These are phyloP conservation scores for Porites lutea DNA, from an alignment of 64 coral and sea anemone genomes.

Conservation along the genomic window DNA sequence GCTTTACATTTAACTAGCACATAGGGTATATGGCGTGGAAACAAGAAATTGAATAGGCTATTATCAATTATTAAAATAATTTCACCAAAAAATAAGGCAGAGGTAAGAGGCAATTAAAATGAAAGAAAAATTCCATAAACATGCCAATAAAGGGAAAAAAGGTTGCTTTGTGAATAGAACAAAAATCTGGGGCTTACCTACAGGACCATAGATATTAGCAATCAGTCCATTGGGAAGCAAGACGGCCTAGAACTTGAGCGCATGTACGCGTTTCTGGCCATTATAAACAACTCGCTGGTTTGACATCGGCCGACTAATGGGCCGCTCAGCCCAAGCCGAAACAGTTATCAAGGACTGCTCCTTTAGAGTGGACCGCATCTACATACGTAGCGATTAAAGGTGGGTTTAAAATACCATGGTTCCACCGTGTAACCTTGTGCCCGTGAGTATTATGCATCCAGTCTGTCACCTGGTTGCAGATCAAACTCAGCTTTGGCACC, in stretches of 20 bases:
- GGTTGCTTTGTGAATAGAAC: too few species aligned
- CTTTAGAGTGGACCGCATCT: background rate
- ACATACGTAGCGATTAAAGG: background rate
- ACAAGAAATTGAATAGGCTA: slow-evolving; percentile 10
- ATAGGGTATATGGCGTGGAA: too few species aligned
- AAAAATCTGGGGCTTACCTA: too few species aligned
- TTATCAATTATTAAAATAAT: slow-evolving; percentile 30
- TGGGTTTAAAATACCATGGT: background rate
- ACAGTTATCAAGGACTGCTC: slow-evolving; percentile 6
- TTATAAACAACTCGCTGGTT: slow-evolving; percentile 6
- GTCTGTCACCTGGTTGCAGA: background rate
- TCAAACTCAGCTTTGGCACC: slow-evolving; percentile 2
- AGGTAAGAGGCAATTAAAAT: background rate
- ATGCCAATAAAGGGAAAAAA: too few species aligned
- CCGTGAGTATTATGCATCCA: background rate
- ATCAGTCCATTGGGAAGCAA: too few species aligned
- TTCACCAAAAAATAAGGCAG: slow-evolving; percentile 24
- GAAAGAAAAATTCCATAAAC: too few species aligned
- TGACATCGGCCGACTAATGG: background rate
- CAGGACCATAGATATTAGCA: too few species aligned
- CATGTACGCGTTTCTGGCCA: slow-evolving; percentile 17
- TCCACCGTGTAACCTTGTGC: background rate
- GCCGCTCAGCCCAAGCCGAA: slow-evolving; percentile 4
- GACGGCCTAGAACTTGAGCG: background rate
- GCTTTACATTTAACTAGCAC: background rate